These are phyloP conservation scores for Gymnogyps californianus DNA, from an alignment of 2,113 vertebrate species.

Conservation along the genomic window DNA sequence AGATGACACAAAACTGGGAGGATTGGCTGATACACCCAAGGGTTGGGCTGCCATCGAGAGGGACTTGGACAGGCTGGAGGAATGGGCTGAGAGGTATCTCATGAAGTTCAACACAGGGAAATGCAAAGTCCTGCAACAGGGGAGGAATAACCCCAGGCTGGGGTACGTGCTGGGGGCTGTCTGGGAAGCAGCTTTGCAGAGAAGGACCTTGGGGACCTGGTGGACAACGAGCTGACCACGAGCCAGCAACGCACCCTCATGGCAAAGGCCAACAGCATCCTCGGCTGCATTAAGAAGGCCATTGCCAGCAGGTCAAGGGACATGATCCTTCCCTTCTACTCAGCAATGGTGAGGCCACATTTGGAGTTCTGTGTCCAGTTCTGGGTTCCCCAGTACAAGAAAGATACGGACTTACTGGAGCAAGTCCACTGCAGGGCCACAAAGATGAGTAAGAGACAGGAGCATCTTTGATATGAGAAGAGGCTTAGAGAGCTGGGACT, in stretches of 20 bases:
- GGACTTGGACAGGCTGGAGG: not conserved
- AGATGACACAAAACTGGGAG: not conserved
- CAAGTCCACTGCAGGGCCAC: not conserved
- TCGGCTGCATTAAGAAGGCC: not conserved
- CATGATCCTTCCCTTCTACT: not conserved
- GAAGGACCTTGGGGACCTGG: not conserved
- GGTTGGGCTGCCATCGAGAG: not conserved
- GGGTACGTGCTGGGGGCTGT: not conserved
- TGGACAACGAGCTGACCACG: not conserved
- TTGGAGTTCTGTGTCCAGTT: not conserved
- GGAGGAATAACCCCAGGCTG: not conserved
- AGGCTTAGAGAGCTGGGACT: not conserved
- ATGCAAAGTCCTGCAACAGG: not conserved
- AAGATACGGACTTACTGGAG: not conserved
- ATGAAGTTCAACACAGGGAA: not conserved
- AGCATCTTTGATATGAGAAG: not conserved
- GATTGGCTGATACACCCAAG: not conserved
- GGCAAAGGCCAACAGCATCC: not conserved
- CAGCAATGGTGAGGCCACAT: not conserved
- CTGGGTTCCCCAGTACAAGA: not conserved
- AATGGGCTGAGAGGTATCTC: not conserved
- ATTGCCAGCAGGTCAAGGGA: not conserved
- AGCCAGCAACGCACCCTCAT: not conserved
- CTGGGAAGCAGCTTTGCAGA: not conserved
- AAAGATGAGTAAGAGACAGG: not conserved